Evolutionary conservation across 2,888 invertebrate species (phyloP).

Genomic region (Flabesymbios commensalis): DNA sequence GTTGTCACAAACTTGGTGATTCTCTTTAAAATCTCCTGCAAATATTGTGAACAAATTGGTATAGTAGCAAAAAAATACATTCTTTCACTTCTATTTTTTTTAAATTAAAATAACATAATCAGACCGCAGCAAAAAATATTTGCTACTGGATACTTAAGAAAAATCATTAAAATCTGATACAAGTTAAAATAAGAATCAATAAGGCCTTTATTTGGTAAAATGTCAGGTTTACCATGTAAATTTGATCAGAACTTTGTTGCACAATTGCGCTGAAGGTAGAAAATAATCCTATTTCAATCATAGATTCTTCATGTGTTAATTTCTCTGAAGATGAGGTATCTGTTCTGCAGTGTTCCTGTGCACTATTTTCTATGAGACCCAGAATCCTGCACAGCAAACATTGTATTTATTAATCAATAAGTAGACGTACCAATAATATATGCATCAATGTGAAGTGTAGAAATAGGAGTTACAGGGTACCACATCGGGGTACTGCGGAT

Average conservation of each 20-base stretch:
- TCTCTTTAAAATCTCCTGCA: conserved; percentile 73
- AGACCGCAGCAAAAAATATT: neutral
- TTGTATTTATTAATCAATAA: neutral
- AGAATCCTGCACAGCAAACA: conserved; percentile 49
- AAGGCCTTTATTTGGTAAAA: neutral
- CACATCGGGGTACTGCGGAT: neutral
- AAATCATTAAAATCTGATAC: neutral
- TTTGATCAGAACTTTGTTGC: conserved; percentile 73
- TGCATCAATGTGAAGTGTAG: neutral
- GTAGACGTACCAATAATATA: neutral
- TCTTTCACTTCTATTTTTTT: neutral
- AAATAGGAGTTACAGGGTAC: neutral
- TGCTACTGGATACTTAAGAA: neutral
- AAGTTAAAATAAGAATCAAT: neutral
- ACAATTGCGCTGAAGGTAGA: conserved; percentile 73
- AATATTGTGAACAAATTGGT: too few species aligned
- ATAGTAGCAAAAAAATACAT: neutral
- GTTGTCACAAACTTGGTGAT: conserved; percentile 73
- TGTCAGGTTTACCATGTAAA: conserved; percentile 62
- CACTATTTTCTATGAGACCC: conserved; percentile 59
- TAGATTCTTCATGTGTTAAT: conserved; percentile 73
- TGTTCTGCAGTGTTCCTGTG: conserved; percentile 44
- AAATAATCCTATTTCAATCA: conserved; percentile 73
- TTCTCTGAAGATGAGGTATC: conserved; percentile 56
- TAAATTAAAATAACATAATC: neutral